Base-by-base conservation (phyloP, 2,888 invertebrate genomes). In the Drosophila anomelani region DNA sequence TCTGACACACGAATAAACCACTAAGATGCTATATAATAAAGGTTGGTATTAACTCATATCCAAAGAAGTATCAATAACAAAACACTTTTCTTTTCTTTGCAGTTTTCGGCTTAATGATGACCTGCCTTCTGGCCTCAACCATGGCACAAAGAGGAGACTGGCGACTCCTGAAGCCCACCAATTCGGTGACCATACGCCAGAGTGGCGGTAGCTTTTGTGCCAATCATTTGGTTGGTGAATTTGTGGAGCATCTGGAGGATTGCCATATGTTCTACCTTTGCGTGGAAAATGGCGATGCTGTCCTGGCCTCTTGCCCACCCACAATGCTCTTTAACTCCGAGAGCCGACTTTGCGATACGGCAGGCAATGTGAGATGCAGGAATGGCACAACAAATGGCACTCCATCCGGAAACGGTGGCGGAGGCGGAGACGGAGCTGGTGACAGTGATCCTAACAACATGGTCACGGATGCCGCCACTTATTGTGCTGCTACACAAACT, bases 251-350 rank as follows among this genome's bases (percentile, higher is more conserved):
- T 64, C 80, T 89, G 0, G 77, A 81, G 17, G 85, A 90, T 20
- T 92, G 92, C 49, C 85, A 88, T 10, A 74, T 88, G 59, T 92
- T 92, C 63, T 92, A 85, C 66, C 80, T 90, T 44, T 92, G 92
- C 61, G 84, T 81, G 36, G 84, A 90, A 4, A 80, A 88, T 23
- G 90, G 88, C 1, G 76, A 80, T 34, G 87, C 90, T 1, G 83
- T 91, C 26, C 64, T 85, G 34, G 92, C 92, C 4, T 81, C 88
- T 15, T 92, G 92, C 49, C 92, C 92, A 0, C 75, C 76, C 4
- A 91, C 90, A 10, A 92, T 92, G 92, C 80, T 92, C 12, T 92
- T 92, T 70, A 92, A 92, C 75, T 69, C 88, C 5, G 75, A 81
- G 15, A 91, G 82, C 43, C 85, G 89, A 46, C 87, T 92, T 5